A percentile compares a stretch with the other conserved stretches of the same genome.
These are phyloP conservation scores for Rhagoletis zephyria DNA, from an alignment of 1,140 invertebrate species.

Conservation along the genomic window DNA sequence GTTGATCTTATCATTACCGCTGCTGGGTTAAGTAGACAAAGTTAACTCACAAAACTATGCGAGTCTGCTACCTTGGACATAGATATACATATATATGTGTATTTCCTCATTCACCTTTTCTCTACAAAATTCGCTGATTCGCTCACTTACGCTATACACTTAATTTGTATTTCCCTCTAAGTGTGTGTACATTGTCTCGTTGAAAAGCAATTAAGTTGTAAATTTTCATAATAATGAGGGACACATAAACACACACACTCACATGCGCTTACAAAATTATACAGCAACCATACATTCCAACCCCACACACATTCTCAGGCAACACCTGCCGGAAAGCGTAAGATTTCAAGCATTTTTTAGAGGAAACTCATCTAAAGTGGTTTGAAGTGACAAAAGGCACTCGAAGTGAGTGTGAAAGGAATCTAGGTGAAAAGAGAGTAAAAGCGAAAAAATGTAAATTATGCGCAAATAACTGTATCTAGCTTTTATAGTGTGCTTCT, in stretches of 20 bases:
- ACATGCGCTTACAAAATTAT: too few species aligned
- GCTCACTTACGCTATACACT: not conserved
- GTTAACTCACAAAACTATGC: constrained; percentile 11
- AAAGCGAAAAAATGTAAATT: constrained; percentile 34
- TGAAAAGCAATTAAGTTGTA: constrained; percentile 44
- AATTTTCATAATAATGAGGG: constrained; percentile 30
- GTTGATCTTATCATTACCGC: too few species aligned
- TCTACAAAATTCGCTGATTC: not conserved
- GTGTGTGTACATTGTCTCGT: constrained; percentile 8
- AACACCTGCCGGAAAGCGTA: not conserved
- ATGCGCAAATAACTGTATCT: constrained; percentile 35
- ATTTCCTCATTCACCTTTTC: too few species aligned
- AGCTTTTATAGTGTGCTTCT: not conserved
- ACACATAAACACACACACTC: not conserved
- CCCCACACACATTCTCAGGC: not conserved
- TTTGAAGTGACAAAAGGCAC: constrained; percentile 50
- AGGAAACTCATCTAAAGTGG: constrained; percentile 3
- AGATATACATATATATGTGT: not conserved
- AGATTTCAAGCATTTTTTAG: constrained; percentile 23
- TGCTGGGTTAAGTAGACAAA: not conserved
- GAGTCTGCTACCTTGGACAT: not conserved
- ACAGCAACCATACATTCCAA: not conserved
- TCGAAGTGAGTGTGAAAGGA: not conserved
- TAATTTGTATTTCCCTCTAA: not conserved
- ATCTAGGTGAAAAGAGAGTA: not conserved